Conservation (phyloP, 1,140 invertebrate species). For the Drosophila carrolli region DNA sequence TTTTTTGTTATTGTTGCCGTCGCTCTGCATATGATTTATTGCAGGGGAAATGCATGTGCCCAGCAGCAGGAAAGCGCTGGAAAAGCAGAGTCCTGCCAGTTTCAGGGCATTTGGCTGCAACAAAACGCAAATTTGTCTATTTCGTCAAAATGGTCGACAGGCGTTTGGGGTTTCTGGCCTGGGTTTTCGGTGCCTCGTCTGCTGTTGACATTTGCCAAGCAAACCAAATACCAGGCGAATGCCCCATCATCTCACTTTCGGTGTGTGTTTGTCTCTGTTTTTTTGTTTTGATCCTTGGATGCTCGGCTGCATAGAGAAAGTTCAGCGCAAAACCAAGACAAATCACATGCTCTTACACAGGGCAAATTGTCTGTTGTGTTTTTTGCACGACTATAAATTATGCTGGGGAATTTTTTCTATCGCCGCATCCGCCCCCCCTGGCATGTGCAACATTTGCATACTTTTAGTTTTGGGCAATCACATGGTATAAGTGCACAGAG, state of each 20-base stretch:
- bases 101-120: conserved; percentile 74
- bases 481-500: conserved; percentile 12
- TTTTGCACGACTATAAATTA: conserved; percentile 71
- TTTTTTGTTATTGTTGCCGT: conserved; percentile 68
- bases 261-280: conserved; percentile 8
- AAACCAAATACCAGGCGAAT: conserved; percentile 38
- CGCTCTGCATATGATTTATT: conserved; percentile 81
- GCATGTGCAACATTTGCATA: conserved; percentile 75
- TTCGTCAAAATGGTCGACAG: conserved; percentile 79
- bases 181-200: conserved; percentile 52
- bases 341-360: conserved; percentile 79
- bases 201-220: conserved; percentile 76
- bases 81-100: conserved; percentile 48
- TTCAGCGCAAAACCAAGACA: conserved; percentile 73
- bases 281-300: conserved; percentile 18
- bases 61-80: conserved; percentile 8
- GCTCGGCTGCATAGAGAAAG: conserved; percentile 43
- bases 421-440: not conserved
- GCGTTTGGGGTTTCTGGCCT: conserved; percentile 57
- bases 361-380: conserved; percentile 77
- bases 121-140: conserved; percentile 83
- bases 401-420: conserved; percentile 42
- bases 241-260: conserved; percentile 10
- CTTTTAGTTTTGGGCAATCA: conserved; percentile 50
- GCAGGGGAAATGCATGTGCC: conserved; percentile 76